These are phyloP conservation scores for Polydrusus cervinus DNA, from an alignment of 2,888 invertebrate species.

Conservation along the genomic window DNA sequence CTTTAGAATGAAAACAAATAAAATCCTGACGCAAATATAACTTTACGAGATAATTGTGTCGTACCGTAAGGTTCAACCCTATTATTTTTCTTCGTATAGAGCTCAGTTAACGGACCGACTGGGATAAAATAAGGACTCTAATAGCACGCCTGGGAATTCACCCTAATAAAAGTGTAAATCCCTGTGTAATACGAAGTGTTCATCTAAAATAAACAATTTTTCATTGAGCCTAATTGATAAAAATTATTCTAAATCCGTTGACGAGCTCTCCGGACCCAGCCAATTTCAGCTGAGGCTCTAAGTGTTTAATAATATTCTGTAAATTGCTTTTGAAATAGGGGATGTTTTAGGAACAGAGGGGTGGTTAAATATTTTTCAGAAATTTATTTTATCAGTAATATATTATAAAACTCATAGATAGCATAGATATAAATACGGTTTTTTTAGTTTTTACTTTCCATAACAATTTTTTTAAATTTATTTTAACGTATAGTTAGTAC, in stretches of 20 bases:
- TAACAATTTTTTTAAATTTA: too few relatives aligned
- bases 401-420: too few relatives aligned
- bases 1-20: constrained; percentile 47
- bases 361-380: background rate
- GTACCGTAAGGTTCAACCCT: constrained; percentile 49
- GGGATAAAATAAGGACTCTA: constrained; percentile 57
- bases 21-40: constrained; percentile 48
- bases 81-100: constrained; percentile 48
- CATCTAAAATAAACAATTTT: constrained; percentile 66
- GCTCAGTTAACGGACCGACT: constrained; percentile 38
- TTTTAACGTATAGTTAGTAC: too few relatives aligned
- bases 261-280: constrained; percentile 38
- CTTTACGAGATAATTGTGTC: constrained; percentile 52
- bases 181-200: constrained; percentile 61
- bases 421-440: too few relatives aligned
- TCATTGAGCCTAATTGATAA: constrained; percentile 67
- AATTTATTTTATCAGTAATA: background rate
- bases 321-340: constrained; percentile 14
- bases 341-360: background rate
- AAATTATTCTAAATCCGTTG: constrained; percentile 61
- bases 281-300: constrained; percentile 53
- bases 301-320: constrained; percentile 38
- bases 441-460: too few relatives aligned
- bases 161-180: constrained; percentile 67
- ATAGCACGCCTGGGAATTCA: constrained; percentile 66